Evolutionary conservation across 2,113 vertebrate genomes (phyloP).

Genomic region (Myiopsitta monachus): DNA sequence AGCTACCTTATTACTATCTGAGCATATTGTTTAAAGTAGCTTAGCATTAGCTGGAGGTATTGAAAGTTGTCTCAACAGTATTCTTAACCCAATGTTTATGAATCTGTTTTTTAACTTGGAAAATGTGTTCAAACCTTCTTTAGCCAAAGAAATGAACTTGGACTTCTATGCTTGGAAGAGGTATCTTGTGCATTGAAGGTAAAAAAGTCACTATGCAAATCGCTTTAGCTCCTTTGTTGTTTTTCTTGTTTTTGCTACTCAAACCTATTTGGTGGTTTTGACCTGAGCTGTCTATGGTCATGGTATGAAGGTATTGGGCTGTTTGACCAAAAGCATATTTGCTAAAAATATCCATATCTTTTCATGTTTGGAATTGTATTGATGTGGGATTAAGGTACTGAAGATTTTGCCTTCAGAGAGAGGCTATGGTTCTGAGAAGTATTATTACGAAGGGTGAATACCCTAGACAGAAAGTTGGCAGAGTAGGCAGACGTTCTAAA

Average conservation of each 20-base stretch:
- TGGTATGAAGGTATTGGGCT: background rate
- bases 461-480: background rate
- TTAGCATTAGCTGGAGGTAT: background rate
- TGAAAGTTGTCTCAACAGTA: background rate
- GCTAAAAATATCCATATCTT: background rate
- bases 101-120: background rate
- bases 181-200: background rate
- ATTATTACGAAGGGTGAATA: background rate
- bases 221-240: background rate
- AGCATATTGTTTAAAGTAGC: background rate
- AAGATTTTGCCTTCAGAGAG: background rate
- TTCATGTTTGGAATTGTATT: background rate
- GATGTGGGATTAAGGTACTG: background rate
- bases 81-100: background rate
- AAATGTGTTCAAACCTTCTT: background rate
- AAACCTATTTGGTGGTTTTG: background rate
- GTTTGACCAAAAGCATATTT: background rate
- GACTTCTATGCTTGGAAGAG: background rate
- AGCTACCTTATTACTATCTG: background rate
- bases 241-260: background rate
- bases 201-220: background rate
- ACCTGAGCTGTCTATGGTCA: background rate
- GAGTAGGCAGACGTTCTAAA: background rate
- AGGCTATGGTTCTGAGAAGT: background rate
- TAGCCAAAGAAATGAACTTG: background rate